Conservation (phyloP, 2,888 invertebrate genomes). For the Apodemia duryi region DNA sequence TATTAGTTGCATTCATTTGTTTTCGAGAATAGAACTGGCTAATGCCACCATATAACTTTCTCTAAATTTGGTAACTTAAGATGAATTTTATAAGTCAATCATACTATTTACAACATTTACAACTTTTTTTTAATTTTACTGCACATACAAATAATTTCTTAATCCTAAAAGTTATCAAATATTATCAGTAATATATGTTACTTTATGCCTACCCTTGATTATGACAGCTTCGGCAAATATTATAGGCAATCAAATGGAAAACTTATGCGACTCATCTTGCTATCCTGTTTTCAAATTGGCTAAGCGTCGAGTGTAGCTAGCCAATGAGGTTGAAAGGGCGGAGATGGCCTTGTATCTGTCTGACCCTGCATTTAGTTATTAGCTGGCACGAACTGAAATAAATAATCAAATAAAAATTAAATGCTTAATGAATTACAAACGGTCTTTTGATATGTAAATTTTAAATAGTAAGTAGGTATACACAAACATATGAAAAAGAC, state of each 20-base stretch:
- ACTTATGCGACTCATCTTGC: background rate
- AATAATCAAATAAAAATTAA: background rate
- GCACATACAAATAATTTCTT: too few relatives aligned
- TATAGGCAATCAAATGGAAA: background rate
- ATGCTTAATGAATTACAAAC: background rate
- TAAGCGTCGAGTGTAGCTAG: background rate
- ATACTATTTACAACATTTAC: too few relatives aligned
- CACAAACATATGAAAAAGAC: too few relatives aligned
- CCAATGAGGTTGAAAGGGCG: conserved; percentile 9
- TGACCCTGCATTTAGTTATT: conserved; percentile 8
- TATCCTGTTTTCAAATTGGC: conserved; percentile 11
- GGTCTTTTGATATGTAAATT: background rate
- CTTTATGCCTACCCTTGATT: background rate
- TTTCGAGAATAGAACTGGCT: too few relatives aligned
- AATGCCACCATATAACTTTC: too few relatives aligned
- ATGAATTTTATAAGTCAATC: too few relatives aligned
- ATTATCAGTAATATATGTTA: background rate
- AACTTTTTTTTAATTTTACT: too few relatives aligned
- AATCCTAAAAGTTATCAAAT: background rate
- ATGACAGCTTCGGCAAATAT: background rate
- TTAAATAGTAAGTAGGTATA: too few relatives aligned
- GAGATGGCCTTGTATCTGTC: conserved; percentile 9
- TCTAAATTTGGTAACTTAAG: too few relatives aligned
- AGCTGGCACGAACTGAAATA: conserved; percentile 1
- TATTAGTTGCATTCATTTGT: too few relatives aligned